Base-by-base conservation (phyloP, 2,797 vertebrate species). In the Peromyscus attwateri region DNA sequence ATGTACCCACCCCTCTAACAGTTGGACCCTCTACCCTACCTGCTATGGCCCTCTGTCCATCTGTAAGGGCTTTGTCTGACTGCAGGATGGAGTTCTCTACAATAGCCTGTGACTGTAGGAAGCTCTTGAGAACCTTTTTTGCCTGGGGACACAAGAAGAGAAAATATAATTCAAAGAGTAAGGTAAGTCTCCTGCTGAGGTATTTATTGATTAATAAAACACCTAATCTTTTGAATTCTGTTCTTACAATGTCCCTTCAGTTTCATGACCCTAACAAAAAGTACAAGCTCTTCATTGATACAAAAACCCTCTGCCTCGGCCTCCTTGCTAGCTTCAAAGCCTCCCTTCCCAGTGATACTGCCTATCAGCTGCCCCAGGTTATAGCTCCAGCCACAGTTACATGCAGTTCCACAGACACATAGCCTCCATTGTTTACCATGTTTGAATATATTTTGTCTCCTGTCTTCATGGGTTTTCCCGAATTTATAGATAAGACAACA, bases 51-150 rank as follows among this genome's bases (percentile, higher is more conserved):
- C 23, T 96, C 62, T 94, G 49, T 92, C 34, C 29, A 7, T 52
- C 60, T 25, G 92, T 79, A 55, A 94, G 84, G 71, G 84, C 84
- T 79, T 73, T 94, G 70, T 92, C 95, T 71, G 92, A 62, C 12
- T 89, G 16, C 40, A 96, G 68, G n/a, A 96, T 92, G 52, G 70
- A 83, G 14, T 88, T 43, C 34, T 96, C 92, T 52, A 62, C 0
- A 29, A 12, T 37, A 34, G 16, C 2, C 52, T 94, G 92, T 19
- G 70, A 92, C 9, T 92, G 40, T 27, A 94, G 62, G 77, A 96
- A 94, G 12, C 10, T 89, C 89, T 89, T 66, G n/a, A 96, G 70
- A 12, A 92, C 83, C 21, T 96, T 62, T 4, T 92, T 64, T 71
- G 68, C 92, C 95, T 94, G 71, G 43, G 12, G 25, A 94, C 13